Base-by-base conservation (phyloP, 1,140 invertebrate genomes). In the Drosophila equinoxialis region DNA sequence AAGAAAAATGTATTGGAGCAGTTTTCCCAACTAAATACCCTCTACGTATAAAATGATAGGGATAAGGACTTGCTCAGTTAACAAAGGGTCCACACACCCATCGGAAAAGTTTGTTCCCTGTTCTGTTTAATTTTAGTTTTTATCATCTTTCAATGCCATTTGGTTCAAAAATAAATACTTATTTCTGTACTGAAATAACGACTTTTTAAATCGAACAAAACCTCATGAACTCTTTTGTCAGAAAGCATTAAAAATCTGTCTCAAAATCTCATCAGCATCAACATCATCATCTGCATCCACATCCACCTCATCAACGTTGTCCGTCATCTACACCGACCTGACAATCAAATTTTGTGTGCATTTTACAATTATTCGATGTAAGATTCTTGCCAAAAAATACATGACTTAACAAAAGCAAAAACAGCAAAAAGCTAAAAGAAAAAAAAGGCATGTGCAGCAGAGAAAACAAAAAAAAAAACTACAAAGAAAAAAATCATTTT, bases 161-260 rank as follows among this genome's bases (percentile, higher is more conserved):
- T 35, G 20, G 33, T 58, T 75, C 62, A 75, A 54, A 76, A 69
- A 76, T 76, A 75, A n/a, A 75, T 51, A 17, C 35, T 6, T 20
- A 63, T 68, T 68, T 75, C 17, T 75, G 57, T 75, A 61, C 45
- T 30, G 30, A 68, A 7, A 69, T 64, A 69, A 70, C 63, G 63
- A 72, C 71, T 66, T 77, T 71, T 77, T 76, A 61, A 58, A 60
- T 20, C 65, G 42, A 70, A 75, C 74, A 65, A 70, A 77, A 67
- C 61, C 61, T 59, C 73, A 78, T 81, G 54, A 45, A 61, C 64
- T 76, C 75, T 79, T 77, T 87, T 79, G 83, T 79, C 83, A 70
- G 71, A 68, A 74, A 63, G 54, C 66, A 74, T 74, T 84, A 65
- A 81, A 80, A 55, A 67, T 67, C 14, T 61, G 23, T 17, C 57